Conservation (phyloP, 2,113 vertebrate genomes). For the Anhinga rufa region DNA sequence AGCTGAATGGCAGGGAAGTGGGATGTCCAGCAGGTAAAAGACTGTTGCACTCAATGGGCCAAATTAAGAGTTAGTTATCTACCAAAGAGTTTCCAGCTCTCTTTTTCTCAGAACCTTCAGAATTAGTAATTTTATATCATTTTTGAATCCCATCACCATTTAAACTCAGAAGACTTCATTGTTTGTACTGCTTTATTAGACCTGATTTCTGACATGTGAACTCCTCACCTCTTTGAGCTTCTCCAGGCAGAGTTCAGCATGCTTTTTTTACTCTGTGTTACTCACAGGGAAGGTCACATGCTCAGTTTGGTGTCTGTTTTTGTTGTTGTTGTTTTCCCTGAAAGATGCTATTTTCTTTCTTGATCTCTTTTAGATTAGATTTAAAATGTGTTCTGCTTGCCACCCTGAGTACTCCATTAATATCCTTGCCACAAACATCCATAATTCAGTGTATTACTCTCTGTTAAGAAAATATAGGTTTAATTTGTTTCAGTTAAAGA, state of each 20-base stretch:
- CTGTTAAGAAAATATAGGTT: not conserved
- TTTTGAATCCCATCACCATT: not conserved
- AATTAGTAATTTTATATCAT: not conserved
- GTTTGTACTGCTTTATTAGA: not conserved
- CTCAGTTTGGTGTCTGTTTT: not conserved
- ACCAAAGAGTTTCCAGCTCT: not conserved
- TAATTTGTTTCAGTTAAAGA: constrained; percentile 15
- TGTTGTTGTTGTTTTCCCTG: not conserved
- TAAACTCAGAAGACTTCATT: not conserved
- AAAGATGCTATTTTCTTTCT: not conserved
- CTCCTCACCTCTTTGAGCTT: not conserved
- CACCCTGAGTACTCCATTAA: not conserved
- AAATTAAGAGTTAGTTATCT: not conserved
- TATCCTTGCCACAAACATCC: not conserved
- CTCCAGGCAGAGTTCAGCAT: not conserved
- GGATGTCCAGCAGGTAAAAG: not conserved
- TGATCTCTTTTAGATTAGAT: not conserved
- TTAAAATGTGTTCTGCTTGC: not conserved
- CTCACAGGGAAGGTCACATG: not conserved
- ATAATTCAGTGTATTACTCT: not conserved
- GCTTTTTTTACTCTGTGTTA: not conserved
- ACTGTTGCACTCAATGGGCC: not conserved
- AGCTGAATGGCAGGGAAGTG: not conserved
- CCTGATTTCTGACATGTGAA: not conserved
- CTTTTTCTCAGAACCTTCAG: not conserved